Conservation (phyloP, 1,140 invertebrate genomes). For the Phocides pigmalion region DNA sequence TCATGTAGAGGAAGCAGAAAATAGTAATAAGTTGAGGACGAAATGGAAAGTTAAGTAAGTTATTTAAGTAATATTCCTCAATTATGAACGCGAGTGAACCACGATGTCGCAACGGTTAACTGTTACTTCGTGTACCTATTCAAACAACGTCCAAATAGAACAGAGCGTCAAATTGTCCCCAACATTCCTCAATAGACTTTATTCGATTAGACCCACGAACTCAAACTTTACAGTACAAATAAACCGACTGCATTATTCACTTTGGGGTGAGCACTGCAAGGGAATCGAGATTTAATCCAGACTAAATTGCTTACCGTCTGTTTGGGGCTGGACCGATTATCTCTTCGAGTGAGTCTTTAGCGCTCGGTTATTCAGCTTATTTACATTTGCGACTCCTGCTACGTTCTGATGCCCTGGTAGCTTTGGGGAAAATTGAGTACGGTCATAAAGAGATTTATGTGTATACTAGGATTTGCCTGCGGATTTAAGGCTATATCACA, state of each 20-base stretch:
- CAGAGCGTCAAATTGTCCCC: constrained; percentile 39
- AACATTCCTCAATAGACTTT: constrained; percentile 56
- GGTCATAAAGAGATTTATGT: constrained; percentile 4
- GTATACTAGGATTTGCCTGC: neutral
- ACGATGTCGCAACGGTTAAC: constrained; percentile 7
- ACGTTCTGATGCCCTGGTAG: constrained; percentile 24
- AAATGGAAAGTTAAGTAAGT: no score
- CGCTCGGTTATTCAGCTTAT: constrained; percentile 45
- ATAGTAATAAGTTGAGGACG: no score
- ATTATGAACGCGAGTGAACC: neutral
- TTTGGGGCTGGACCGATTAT: constrained; percentile 54
- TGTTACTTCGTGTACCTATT: constrained; percentile 11
- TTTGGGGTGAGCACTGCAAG: constrained; percentile 59
- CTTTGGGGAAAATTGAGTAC: constrained; percentile 17
- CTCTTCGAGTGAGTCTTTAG: constrained; percentile 45
- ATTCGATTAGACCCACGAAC: constrained; percentile 65
- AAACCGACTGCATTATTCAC: constrained; percentile 69
- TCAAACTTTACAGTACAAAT: constrained; percentile 61
- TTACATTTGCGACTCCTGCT: constrained; percentile 45
- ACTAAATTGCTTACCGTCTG: constrained; percentile 73
- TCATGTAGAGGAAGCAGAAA: no score
- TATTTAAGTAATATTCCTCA: no score
- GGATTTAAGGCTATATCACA: no score
- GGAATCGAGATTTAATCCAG: constrained; percentile 67
- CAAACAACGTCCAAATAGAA: constrained; percentile 19